Base-by-base conservation (phyloP, 2,797 vertebrate species). In the Arctocebus calabarensis region DNA sequence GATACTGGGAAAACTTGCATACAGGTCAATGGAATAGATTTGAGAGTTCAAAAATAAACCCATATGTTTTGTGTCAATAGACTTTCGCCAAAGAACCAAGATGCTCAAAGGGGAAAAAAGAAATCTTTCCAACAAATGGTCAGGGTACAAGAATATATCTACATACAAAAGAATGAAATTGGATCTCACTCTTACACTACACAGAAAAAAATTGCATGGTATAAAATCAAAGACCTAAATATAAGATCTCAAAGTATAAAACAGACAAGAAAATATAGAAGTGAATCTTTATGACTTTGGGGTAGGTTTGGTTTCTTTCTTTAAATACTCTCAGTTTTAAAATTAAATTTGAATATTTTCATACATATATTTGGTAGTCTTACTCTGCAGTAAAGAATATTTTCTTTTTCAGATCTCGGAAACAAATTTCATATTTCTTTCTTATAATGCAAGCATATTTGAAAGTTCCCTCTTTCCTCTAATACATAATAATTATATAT, bases 331-430 rank as follows among this genome's bases (percentile, higher is more conserved):
- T 91, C 6, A 88, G 22, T 64, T 89, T 93, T 55, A 34, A 32
- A 85, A 57, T 14, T 34, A 3, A 90, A 93, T 68, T 74, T 25
- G 45, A 82, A 62, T 43, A 62, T 14, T 22, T 34, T 11, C 3
- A 0, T 71, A 40, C 70, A 0, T 27, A 34, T 66, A n/a, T 62
- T 66, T 70, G 16, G 1, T 37, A 71, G 23, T 57, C 5, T 43
- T 62, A 25, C 7, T 61, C n/a, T 87, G 0, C 48, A 95, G 29
- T 12, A 45, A 71, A 88, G 9, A 7, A 34, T 29, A 37, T 74
- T 73, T 94, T 7, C 13, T 71, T 62, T 75, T 87, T 57, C 25
- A 84, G 20, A 88, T 73, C 23, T 92, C 84, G 71, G 29, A 94
- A 85, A 62, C 20, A 68, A 4, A 74, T 40, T 92, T 77, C 9